Percentiles rank a stretch among this genome's conserved stretches.
Conservation (phyloP, 2,113 vertebrate genomes). For the Perognathus longimembris region DNA sequence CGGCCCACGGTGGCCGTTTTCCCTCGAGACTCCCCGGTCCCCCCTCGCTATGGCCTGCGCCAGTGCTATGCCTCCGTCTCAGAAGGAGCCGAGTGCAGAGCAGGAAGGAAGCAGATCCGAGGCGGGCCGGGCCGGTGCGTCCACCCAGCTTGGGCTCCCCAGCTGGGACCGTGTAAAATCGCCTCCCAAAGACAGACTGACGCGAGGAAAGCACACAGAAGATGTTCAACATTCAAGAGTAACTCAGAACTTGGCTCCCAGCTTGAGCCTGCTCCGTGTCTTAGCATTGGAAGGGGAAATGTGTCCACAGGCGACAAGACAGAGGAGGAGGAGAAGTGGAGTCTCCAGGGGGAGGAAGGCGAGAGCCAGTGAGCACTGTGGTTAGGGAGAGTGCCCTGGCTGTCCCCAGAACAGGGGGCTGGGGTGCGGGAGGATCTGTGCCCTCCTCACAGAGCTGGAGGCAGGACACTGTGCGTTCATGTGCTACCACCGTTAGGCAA, state of each 20-base stretch:
- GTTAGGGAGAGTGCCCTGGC: too few relatives aligned
- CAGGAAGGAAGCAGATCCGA: rapidly evolving
- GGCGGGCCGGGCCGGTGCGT: background rate
- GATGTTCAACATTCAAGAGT: background rate
- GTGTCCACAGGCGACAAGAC: background rate
- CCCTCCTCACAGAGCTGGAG: background rate
- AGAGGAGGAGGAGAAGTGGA: background rate
- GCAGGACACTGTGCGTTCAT: too few relatives aligned
- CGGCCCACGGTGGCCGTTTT: too few relatives aligned
- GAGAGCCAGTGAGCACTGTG: too few relatives aligned
- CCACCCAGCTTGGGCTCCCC: background rate
- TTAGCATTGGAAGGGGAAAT: background rate
- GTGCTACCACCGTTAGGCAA: background rate
- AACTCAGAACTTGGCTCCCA: background rate
- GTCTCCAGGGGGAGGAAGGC: background rate
- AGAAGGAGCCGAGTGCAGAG: background rate
- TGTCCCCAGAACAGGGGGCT: background rate
- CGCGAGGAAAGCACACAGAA: background rate
- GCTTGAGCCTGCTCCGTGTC: background rate
- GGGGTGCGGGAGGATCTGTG: background rate
- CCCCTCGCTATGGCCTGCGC: too few relatives aligned
- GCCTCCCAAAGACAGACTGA: background rate
- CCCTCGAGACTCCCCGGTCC: too few relatives aligned
- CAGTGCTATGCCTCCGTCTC: background rate
- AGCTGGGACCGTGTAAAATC: background rate